phyloP scores from a whole-genome alignment of 2,797 vertebrate genomes.

The Champsocephalus esox region DNA sequence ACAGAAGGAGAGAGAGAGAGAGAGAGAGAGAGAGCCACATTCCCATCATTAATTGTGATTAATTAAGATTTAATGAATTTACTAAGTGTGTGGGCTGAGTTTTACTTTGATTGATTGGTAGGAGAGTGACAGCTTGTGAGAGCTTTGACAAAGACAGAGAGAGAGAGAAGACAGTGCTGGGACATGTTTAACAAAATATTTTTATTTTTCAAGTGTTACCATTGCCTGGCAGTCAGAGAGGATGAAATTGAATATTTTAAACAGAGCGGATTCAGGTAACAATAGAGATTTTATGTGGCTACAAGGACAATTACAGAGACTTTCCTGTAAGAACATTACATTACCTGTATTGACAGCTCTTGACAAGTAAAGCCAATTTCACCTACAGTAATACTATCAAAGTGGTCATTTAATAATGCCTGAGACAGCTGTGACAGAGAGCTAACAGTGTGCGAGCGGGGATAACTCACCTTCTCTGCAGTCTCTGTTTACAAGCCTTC shows the following conservation, averaged over 20 bases:
- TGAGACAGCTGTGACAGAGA: conserved; percentile 16
- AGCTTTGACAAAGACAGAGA: conserved; percentile 2
- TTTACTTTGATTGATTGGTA: conserved; percentile 54
- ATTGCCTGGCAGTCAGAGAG: not conserved
- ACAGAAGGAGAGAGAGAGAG: conserved; percentile 12
- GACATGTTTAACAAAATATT: too few relatives aligned
- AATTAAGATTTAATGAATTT: conserved; percentile 67
- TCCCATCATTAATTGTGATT: conserved; percentile 63
- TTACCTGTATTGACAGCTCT: conserved; percentile 1
- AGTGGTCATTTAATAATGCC: not conserved
- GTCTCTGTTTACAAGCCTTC: conserved; percentile 41
- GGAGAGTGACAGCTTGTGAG: conserved; percentile 47
- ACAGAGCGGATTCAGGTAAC: not conserved
- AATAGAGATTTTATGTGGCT: not conserved
- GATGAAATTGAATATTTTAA: not conserved
- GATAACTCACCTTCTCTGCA: conserved; percentile 8
- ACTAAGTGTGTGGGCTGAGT: conserved; percentile 53
- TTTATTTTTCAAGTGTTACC: not conserved
- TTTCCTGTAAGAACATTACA: not conserved
- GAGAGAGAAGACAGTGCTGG: too few relatives aligned
- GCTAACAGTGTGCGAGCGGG: not conserved
- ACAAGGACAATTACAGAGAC: not conserved
- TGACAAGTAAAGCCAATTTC: not conserved
- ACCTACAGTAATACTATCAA: not conserved
- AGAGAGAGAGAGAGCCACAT: conserved; percentile 19